Base-by-base conservation (phyloP, 2,113 vertebrate genomes). In the Sturnus vulgaris region DNA sequence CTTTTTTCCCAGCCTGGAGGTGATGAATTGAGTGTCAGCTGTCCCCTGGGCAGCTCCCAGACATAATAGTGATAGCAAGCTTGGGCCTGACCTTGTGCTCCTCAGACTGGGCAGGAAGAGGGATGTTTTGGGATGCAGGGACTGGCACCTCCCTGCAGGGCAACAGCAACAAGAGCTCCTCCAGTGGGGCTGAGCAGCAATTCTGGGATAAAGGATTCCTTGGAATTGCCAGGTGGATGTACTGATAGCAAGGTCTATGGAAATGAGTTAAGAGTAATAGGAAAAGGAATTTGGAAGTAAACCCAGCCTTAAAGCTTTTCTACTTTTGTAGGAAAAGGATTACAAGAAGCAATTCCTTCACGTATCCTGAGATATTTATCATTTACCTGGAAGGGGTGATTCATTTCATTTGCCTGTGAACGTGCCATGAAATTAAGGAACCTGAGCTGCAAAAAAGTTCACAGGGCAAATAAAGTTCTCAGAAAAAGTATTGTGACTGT, bases 21-120 rank as follows among this genome's bases (percentile, higher is more conserved):
- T 31, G 46, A 28, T 52, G 70, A 39, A 5, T 52, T 15, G 70
- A 28, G 33, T 2, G 4, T 33, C 11, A 53, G 7, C 46, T 20
- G 47, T 79, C 21, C 61, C 39, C 2, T 47, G 2, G 1, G 3
- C 66, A 66, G 50, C 50, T 33, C 31, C 35, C 64, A 68, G 81
- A 16, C 15, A 1, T 2, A 4, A 6, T 18, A 42, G 2, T 0
- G 46, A 4, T 10, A 23, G 28, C 1, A 17, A 42, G 27, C 44
- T 49, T 19, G 24, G 25, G 44, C 33, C 59, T 78, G 59, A 24
- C 55, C 75, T 47, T 24, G 52, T 3, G 13, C 33, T 63, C 22
- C 2, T 53, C 53, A 23, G 7, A 2, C 28, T 23, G 25, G 5
- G n/a, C 56, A 39, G 69, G 33, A 16, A 55, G 16, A 33, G 30